Evolutionary conservation across 2,113 vertebrate genomes (phyloP), one percentile per base, ranked within the genome.

Genomic region (Centropristis striata): DNA sequence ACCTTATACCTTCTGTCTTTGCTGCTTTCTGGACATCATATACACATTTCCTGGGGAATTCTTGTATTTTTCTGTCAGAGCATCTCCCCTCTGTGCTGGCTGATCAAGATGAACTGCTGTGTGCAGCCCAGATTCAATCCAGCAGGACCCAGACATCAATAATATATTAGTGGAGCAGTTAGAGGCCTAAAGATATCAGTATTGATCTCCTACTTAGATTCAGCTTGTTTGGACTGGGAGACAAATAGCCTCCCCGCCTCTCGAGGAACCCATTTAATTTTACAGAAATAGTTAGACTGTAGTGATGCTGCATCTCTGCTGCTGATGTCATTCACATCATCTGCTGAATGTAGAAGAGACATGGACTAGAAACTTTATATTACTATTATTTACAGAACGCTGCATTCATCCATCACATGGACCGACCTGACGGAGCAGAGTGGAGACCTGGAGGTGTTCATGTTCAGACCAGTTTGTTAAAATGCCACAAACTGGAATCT

Each of bases 171-270:
- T 60, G 78, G 76, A 75, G 80, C 90, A 67, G 87, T 93, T 92
- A 91, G 89, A 76, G 50, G 88, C 89, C 90, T 93, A 94, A 93
- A 93, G 70, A 93, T 91, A 92, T 94, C 90, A 91, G 88, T 91
- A 95, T 95, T 80, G 94, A 95, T 94, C 84, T 79, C 21, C 80
- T 83, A 65, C 84, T 93, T 82, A 81, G 87, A 87, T 81, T 84
- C 76, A 77, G 92, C 76, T 90, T 88, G 88, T 92, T 92, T 84
- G 74, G 87, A 88, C 84, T 59, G 36, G 57, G 87, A 92, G 90
- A 94, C 80, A 86, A 92, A 93, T 92, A 74, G 89, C 80, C 73
- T 71, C 81, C 83, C 57, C 13, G 71, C 36, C 57, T 87, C 78
- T 89, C 63, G 50, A 83, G 85, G 75, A 93, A 90, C 82, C 85